phyloP scores from a whole-genome alignment of 2,113 vertebrate species.

The Sclerurus mexicanus region DNA sequence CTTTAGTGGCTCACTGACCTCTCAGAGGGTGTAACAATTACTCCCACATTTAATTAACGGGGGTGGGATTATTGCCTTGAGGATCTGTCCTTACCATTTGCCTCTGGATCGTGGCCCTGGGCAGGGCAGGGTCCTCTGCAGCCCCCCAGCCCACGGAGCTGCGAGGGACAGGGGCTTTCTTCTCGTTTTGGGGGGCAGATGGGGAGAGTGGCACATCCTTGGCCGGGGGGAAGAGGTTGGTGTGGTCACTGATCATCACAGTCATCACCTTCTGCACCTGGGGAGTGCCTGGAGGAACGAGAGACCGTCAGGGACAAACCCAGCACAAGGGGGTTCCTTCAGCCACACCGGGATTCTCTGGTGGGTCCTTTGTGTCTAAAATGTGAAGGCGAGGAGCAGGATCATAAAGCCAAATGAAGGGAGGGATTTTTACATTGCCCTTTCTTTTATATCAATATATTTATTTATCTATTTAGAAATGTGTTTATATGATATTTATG shows the following conservation, averaged over 20 bases:
- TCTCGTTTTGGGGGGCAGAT: slow-evolving; percentile 62
- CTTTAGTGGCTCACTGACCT: neutral
- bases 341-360: neutral
- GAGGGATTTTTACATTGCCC: neutral
- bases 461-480: neutral
- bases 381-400: neutral
- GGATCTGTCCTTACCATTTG: slow-evolving; percentile 30
- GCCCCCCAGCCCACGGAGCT: slow-evolving; percentile 94
- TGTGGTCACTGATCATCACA: slow-evolving; percentile 90
- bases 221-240: slow-evolving; percentile 84
- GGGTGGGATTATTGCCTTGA: neutral
- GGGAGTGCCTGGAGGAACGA: slow-evolving; percentile 80
- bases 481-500: neutral
- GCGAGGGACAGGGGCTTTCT: slow-evolving; percentile 77
- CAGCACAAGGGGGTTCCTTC: accelerated
- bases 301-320: neutral
- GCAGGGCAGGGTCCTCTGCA: slow-evolving; percentile 66
- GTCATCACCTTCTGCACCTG: slow-evolving; percentile 96
- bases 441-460: neutral
- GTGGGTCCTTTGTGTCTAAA: neutral
- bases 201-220: slow-evolving; percentile 80
- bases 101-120: neutral
- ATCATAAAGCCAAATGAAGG: neutral
- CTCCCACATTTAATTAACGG: accelerated
- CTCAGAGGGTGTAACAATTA: neutral